A percentile compares a stretch with the other conserved stretches of the same genome.
Conservation (phyloP, 1,140 invertebrate genomes). For the Drosophila seguyi region DNA sequence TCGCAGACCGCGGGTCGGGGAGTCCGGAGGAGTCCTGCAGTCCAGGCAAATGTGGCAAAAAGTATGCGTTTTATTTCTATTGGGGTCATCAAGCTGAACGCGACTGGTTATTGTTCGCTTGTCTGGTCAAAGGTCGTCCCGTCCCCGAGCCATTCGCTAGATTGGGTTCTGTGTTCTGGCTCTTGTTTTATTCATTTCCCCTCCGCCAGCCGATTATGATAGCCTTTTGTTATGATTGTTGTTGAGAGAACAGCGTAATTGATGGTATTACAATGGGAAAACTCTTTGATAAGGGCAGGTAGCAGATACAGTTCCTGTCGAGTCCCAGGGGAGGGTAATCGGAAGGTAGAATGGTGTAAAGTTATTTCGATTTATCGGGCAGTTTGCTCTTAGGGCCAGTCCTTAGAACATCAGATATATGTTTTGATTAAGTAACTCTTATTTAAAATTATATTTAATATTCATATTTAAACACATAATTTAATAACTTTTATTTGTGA, state of each 20-base stretch:
- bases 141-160: slow-evolving; percentile 42
- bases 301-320: slow-evolving; percentile 6
- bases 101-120: slow-evolving; percentile 70
- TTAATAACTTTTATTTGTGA: background rate
- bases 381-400: no score
- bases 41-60: slow-evolving; percentile 57
- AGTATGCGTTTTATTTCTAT: slow-evolving; percentile 81
- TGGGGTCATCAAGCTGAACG: slow-evolving; percentile 76
- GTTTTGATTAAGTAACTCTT: background rate
- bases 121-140: slow-evolving; percentile 57
- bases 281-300: slow-evolving; percentile 20
- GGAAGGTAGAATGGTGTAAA: background rate
- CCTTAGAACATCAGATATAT: background rate
- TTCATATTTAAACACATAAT: no score
- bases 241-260: slow-evolving; percentile 39
- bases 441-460: background rate
- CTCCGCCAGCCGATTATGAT: slow-evolving; percentile 45
- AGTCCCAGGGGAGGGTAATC: background rate
- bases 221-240: slow-evolving; percentile 46
- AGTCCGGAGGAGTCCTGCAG: background rate
- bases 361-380: background rate
- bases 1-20: background rate
- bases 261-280: slow-evolving; percentile 26
- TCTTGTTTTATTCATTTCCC: slow-evolving; percentile 38
- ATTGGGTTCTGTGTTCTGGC: slow-evolving; percentile 41